Conservation (phyloP, 2,888 invertebrate species). For the Hydrotaea cyrtoneurina region DNA sequence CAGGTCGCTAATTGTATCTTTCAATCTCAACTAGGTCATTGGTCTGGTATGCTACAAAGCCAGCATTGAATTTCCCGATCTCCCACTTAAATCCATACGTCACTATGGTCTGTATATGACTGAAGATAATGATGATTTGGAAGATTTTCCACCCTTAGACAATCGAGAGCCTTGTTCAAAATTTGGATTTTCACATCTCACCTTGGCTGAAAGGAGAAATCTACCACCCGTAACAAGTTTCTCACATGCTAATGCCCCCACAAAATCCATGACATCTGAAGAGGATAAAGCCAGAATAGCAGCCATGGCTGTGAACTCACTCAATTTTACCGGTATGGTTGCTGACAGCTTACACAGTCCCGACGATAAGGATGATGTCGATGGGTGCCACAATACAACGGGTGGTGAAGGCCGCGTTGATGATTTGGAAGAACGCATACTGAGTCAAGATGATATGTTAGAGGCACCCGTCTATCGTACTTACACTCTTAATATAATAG, state of each 20-base stretch:
- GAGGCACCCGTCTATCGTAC: slow-evolving; percentile 94
- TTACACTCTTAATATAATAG: slow-evolving; percentile 88
- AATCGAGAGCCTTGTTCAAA: slow-evolving; percentile 93
- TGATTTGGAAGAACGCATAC: slow-evolving; percentile 85
- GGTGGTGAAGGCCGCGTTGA: slow-evolving; percentile 78
- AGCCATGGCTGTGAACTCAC: slow-evolving; percentile 74
- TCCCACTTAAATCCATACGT: slow-evolving; percentile 84
- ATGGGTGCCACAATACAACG: slow-evolving; percentile 63
- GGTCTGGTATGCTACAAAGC: slow-evolving; percentile 95
- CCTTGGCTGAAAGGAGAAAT: slow-evolving; percentile 88
- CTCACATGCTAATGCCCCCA: slow-evolving; percentile 69
- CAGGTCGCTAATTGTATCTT: not conserved
- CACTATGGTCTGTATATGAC: slow-evolving; percentile 95
- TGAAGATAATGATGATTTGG: slow-evolving; percentile 93
- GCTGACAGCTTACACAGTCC: slow-evolving; percentile 78
- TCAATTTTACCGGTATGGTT: slow-evolving; percentile 70
- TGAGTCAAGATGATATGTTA: slow-evolving; percentile 88
- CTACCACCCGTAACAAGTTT: slow-evolving; percentile 76
- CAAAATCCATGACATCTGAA: slow-evolving; percentile 81
- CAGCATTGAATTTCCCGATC: slow-evolving; percentile 85
- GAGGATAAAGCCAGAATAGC: slow-evolving; percentile 78
- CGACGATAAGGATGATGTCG: slow-evolving; percentile 62
- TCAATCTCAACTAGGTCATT: slow-evolving; percentile 82
- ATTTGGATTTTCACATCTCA: slow-evolving; percentile 94
- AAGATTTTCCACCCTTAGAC: slow-evolving; percentile 96